These are phyloP conservation scores for Harlomillsia oculata DNA, from an alignment of 1,140 invertebrate species.

Conservation along the genomic window DNA sequence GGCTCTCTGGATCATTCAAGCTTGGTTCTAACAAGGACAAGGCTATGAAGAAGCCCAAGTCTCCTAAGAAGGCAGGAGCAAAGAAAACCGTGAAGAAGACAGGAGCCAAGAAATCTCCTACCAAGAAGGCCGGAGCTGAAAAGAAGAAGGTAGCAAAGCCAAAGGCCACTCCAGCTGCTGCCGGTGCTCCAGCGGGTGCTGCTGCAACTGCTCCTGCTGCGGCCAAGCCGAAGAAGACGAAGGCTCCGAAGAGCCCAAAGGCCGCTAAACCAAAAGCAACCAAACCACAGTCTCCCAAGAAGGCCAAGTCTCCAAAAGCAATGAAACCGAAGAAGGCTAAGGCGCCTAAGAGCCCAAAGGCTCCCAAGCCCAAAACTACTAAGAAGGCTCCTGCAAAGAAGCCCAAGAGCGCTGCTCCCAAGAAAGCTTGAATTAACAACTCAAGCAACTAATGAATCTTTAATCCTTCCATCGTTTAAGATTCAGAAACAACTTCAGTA, in stretches of 20 bases:
- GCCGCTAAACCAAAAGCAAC: conserved; percentile 4
- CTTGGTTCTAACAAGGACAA: conserved; percentile 37
- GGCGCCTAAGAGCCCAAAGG: neutral
- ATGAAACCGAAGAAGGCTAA: conserved; percentile 1
- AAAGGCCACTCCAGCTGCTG: neutral
- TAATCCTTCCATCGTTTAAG: too few species aligned
- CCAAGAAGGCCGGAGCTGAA: neutral
- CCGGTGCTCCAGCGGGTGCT: conserved; percentile 5
- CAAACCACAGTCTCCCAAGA: neutral
- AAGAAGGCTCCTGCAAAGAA: conserved; percentile 11
- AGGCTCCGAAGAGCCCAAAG: neutral
- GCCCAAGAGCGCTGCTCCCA: neutral
- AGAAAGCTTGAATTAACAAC: neutral
- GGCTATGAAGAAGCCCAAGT: conserved; percentile 34
- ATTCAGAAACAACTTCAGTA: too few species aligned
- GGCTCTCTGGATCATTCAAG: conserved; percentile 53
- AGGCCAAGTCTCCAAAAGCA: neutral
- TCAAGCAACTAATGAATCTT: too few species aligned
- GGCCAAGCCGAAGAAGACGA: neutral
- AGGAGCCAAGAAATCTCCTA: neutral
- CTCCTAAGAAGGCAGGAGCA: neutral
- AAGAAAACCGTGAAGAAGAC: neutral
- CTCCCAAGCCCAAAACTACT: conserved; percentile 15
- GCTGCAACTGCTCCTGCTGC: conserved; percentile 9
- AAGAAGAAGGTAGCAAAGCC: conserved; percentile 4